phyloP scores from a whole-genome alignment of 2,113 vertebrate genomes.

The Amphiprion ocellaris region DNA sequence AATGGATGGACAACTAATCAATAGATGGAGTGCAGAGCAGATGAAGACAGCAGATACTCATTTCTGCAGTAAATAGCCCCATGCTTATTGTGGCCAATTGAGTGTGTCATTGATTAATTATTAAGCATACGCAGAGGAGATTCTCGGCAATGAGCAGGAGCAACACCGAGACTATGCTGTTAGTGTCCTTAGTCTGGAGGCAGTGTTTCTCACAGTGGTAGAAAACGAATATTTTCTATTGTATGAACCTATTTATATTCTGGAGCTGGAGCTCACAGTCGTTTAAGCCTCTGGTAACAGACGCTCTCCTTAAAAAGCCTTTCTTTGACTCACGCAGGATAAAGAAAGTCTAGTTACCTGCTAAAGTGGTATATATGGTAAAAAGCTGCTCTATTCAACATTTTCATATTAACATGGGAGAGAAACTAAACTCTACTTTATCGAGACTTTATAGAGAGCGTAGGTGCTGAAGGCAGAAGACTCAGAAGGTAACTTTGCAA shows the following conservation, averaged over 20 bases:
- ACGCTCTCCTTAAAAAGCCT: slow-evolving; percentile 14
- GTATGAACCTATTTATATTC: slow-evolving; percentile 32
- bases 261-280: slow-evolving; percentile 20
- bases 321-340: slow-evolving; percentile 10
- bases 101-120: slow-evolving; percentile 76
- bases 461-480: no score
- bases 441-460: no score
- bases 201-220: slow-evolving; percentile 16
- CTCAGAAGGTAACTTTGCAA: no score
- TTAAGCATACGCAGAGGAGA: slow-evolving; percentile 51
- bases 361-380: not conserved
- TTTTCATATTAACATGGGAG: not conserved
- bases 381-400: not conserved
- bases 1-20: slow-evolving; percentile 66
- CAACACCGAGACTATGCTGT: slow-evolving; percentile 7
- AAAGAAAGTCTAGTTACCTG: not conserved
- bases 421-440: no score
- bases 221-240: slow-evolving; percentile 38
- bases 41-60: slow-evolving; percentile 62
- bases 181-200: slow-evolving; percentile 38
- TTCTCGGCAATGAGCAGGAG: slow-evolving; percentile 3
- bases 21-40: slow-evolving; percentile 57
- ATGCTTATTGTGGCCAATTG: slow-evolving; percentile 67
- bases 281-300: slow-evolving; percentile 24
- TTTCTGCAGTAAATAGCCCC: slow-evolving; percentile 66